A percentile compares a stretch with the other conserved stretches of the same genome.
These are phyloP conservation scores for Blastobasis lacticolella DNA, from an alignment of 2,888 invertebrate species.

Conservation along the genomic window DNA sequence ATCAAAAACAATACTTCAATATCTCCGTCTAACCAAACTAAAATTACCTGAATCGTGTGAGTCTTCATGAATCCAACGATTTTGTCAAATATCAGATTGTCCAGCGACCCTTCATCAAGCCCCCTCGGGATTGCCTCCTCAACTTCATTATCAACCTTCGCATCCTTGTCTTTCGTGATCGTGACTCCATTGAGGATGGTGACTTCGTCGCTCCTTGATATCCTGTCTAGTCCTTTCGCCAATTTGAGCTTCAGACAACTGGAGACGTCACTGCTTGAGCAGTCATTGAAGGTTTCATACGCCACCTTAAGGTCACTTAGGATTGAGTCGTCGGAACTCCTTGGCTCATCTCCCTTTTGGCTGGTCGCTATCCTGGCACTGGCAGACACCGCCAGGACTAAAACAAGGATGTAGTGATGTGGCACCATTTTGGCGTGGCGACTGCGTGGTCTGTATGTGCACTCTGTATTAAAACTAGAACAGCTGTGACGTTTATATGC, in stretches of 20 bases:
- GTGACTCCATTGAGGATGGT: conserved; percentile 83
- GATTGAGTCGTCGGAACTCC: conserved; percentile 61
- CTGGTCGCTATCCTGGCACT: conserved; percentile 69
- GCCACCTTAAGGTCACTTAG: conserved; percentile 81
- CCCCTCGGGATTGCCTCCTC: conserved; percentile 84
- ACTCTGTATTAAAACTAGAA: conserved; percentile 39
- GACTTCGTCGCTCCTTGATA: conserved; percentile 79
- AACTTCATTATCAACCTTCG: conserved; percentile 68
- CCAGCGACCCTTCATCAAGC: conserved; percentile 81
- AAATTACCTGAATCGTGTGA: conserved; percentile 83
- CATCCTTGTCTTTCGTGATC: conserved; percentile 78
- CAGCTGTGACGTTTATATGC: conserved; percentile 66
- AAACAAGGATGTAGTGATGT: conserved; percentile 72
- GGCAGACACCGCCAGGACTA: conserved; percentile 68
- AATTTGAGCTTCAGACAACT: conserved; percentile 87
- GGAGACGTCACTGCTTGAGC: conserved; percentile 79
- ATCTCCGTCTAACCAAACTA: background rate
- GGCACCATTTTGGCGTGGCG: conserved; percentile 59
- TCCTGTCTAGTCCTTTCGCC: conserved; percentile 83
- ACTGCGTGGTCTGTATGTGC: background rate
- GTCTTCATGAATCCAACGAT: conserved; percentile 83
- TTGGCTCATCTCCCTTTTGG: conserved; percentile 53
- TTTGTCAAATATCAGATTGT: conserved; percentile 83
- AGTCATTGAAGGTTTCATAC: conserved; percentile 88
- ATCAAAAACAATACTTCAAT: no score